Evolutionary conservation across 2,113 vertebrate species (phyloP).

Genomic region (Craseonycteris thonglongyai): DNA sequence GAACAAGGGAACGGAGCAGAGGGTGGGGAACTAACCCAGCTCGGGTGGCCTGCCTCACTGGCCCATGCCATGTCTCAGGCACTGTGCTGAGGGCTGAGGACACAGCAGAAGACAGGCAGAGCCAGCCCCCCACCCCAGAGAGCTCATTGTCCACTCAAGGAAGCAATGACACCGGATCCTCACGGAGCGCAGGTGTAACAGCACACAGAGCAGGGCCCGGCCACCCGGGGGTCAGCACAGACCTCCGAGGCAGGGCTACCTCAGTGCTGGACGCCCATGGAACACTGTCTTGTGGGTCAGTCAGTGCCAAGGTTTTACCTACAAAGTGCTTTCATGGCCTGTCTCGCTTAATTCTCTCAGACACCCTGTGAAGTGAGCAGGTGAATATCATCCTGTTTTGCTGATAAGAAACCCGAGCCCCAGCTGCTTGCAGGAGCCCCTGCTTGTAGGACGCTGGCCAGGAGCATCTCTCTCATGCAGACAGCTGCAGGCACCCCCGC

Average conservation of each 20-base stretch:
- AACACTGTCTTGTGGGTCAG: accelerated
- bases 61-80: neutral
- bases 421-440: neutral
- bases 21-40: neutral
- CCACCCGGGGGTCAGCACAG: neutral
- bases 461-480: neutral
- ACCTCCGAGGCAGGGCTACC: no score
- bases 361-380: neutral
- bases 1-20: no score
- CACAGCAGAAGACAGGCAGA: neutral
- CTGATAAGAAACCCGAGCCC: neutral
- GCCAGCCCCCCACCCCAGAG: neutral
- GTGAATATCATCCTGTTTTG: accelerated
- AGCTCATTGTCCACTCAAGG: neutral
- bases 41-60: accelerated
- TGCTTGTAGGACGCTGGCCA: accelerated
- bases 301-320: no score
- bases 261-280: accelerated
- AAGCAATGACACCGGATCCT: no score
- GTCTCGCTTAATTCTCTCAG: neutral
- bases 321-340: accelerated
- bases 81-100: neutral
- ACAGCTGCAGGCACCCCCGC: accelerated
- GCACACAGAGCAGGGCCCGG: accelerated
- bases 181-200: accelerated